Evolutionary conservation across 2,113 vertebrate species (phyloP).

Genomic region (Tetrax tetrax): DNA sequence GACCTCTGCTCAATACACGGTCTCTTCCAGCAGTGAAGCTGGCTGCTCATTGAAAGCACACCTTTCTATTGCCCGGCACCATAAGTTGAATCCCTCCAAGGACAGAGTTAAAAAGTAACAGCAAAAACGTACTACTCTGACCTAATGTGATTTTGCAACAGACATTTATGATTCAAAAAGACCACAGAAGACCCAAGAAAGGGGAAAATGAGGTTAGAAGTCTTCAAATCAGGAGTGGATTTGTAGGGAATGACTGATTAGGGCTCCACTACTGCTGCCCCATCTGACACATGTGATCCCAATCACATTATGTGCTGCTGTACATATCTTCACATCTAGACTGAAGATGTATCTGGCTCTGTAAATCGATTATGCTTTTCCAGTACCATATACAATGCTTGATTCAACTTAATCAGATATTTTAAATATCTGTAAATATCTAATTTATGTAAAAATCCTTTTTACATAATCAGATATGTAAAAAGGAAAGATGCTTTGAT

Average conservation of each 20-base stretch:
- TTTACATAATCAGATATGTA: background rate
- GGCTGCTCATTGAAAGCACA: background rate
- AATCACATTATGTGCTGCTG: background rate
- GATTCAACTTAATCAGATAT: background rate
- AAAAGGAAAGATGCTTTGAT: background rate
- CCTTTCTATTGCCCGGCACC: background rate
- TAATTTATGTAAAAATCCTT: too few species aligned
- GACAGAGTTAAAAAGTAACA: background rate
- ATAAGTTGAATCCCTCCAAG: background rate
- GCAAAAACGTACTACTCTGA: background rate
- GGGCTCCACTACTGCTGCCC: background rate
- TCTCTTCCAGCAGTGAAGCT: background rate
- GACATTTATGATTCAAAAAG: background rate
- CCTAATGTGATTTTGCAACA: background rate
- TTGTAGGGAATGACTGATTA: background rate
- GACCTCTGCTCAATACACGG: background rate
- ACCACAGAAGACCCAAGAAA: background rate
- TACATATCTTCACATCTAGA: background rate
- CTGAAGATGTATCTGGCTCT: background rate
- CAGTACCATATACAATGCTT: background rate
- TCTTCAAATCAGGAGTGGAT: background rate
- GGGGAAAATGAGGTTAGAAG: background rate
- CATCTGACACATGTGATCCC: fast-evolving
- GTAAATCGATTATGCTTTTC: background rate
- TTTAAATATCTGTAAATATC: too few species aligned